Base-by-base conservation (phyloP, 1,140 invertebrate species). In the Drosophila kohkoa region DNA sequence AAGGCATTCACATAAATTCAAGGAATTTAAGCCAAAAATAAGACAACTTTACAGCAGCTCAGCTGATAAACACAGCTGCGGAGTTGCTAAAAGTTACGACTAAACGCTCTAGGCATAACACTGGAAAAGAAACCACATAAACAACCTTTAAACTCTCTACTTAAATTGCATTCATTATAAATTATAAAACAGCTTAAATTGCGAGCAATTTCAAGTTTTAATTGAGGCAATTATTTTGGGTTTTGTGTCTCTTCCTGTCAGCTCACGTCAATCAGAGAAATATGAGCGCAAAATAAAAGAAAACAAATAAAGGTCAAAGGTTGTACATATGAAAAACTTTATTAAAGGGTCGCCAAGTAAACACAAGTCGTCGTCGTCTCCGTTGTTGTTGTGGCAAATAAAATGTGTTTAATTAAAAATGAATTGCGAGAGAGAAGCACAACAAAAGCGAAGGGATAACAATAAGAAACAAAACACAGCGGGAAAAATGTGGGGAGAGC, bases 201-300 rank as follows among this genome's bases (percentile, higher is more conserved):
- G 67, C 59, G 5, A 25, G 68, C n/a, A 57, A 63, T 38, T 67
- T 38, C 66, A 52, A 45, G 57, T 69, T 52, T 30, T 81, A 60
- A 68, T 58, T 75, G 67, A 25, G 45, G 35, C 58, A 60, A 49
- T 51, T 71, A 71, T 55, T 64, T 71, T n/a, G 0, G 30, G 16
- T 25, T 46, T 35, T 15, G 35, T 32, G 8, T 32, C 20, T 35
- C n/a, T 46, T n/a, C 11, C 6, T 43, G 16, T n/a, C 32, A 73
- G 62, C 66, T 73, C 73, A 46, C 78, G 79, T 66, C 75, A 82
- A 82, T 70, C 75, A 82, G 15, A 60, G 41, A 74, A 81, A 49
- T 54, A 51, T 70, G 55, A 69, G 16, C 20, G 35, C 20, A 8
- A n/a, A 41, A 6, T 46, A 59, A 63, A 64, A 30, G 28, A 20